Percentiles rank a stretch among this genome's conserved stretches.
Evolutionary conservation across 2,797 vertebrate genomes (phyloP).

Genomic region (Tapera naevia): DNA sequence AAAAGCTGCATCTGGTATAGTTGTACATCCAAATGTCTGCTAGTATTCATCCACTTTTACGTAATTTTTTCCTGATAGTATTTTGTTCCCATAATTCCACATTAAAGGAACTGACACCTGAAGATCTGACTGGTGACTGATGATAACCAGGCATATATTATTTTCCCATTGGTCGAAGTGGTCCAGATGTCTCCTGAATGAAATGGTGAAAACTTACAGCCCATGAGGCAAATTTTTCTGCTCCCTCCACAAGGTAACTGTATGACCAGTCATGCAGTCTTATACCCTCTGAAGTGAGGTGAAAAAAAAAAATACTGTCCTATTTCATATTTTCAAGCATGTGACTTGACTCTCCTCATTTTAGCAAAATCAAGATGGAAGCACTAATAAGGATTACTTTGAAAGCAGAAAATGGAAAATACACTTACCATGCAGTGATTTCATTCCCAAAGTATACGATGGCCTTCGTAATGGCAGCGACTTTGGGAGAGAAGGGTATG

Average conservation of each 20-base stretch:
- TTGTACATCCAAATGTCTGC: background rate
- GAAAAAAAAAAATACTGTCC: background rate
- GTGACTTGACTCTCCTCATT: background rate
- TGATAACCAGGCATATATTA: background rate
- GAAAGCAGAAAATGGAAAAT: background rate
- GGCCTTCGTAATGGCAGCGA: conserved; percentile 82
- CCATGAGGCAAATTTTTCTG: background rate
- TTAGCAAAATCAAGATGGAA: background rate
- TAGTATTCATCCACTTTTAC: background rate
- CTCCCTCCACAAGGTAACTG: background rate
- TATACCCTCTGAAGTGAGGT: background rate
- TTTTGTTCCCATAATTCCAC: background rate
- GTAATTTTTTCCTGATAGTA: background rate
- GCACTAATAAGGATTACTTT: background rate
- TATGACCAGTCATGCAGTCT: background rate
- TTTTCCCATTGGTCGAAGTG: background rate
- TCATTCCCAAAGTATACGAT: conserved; percentile 94
- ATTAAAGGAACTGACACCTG: background rate
- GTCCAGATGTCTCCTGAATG: background rate
- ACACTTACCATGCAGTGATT: conserved; percentile 85
- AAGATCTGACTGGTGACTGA: background rate
- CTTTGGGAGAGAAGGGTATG: conserved; percentile 89
- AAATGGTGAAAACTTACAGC: background rate
- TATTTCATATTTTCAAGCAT: background rate
- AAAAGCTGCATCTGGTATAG: background rate